Conservation (phyloP, 1,140 invertebrate species). For the Halyomorpha halys region DNA sequence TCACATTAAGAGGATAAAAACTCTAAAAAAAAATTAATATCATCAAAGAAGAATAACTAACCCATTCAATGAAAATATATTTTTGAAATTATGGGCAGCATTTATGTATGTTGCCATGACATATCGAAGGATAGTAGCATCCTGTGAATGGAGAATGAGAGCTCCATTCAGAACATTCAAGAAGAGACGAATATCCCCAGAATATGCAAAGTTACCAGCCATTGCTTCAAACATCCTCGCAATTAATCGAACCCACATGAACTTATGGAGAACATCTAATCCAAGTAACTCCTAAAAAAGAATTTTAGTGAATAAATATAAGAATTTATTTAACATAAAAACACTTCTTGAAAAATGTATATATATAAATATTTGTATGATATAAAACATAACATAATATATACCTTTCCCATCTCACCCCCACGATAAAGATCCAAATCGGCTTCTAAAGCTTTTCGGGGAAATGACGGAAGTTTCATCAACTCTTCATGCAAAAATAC, state of each 20-base stretch:
- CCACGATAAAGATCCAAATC: constrained; percentile 88
- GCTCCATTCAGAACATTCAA: constrained; percentile 96
- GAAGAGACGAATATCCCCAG: constrained; percentile 93
- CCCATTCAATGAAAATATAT: constrained; percentile 97
- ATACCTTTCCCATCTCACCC: constrained; percentile 77
- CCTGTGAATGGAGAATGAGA: constrained; percentile 92
- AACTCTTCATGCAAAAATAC: constrained; percentile 99
- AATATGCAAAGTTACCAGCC: constrained; percentile 96
- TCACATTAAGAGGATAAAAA: too few relatives aligned
- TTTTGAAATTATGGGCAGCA: constrained; percentile 96
- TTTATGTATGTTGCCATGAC: constrained; percentile 96
- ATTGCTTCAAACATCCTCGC: constrained; percentile 97
- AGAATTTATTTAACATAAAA: neutral
- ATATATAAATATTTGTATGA: too few relatives aligned
- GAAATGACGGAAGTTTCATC: constrained; percentile 96
- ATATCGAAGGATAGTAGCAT: constrained; percentile 87
- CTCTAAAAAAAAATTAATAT: too few relatives aligned
- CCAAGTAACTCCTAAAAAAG: constrained; percentile 69
- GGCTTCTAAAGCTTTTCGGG: constrained; percentile 91
- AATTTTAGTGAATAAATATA: neutral
- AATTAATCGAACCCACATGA: constrained; percentile 95
- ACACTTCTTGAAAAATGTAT: neutral
- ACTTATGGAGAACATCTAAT: constrained; percentile 93
- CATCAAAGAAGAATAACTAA: constrained; percentile 35
- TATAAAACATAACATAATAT: neutral